These are phyloP conservation scores for Myiagra hebetior DNA, from an alignment of 2,113 vertebrate species.

Conservation along the genomic window DNA sequence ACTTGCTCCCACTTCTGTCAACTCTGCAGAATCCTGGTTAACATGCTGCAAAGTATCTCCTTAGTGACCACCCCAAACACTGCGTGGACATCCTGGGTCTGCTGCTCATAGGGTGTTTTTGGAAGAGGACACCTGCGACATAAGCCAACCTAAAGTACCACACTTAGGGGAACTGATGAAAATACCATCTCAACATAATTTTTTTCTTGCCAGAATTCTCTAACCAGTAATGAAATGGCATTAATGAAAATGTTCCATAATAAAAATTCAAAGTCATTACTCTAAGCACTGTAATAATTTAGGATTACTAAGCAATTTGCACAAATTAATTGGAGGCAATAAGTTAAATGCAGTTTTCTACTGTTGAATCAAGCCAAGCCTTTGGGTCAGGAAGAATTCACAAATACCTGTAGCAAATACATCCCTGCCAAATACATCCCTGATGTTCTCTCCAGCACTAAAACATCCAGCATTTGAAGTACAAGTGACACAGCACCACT, in stretches of 20 bases:
- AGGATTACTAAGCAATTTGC: background rate
- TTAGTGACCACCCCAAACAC: background rate
- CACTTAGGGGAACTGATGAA: background rate
- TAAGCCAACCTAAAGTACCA: background rate
- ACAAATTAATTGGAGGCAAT: background rate
- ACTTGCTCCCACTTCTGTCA: background rate
- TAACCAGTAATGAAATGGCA: background rate
- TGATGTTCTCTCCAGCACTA: background rate
- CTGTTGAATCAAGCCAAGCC: background rate
- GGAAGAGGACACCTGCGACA: background rate
- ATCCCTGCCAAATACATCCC: background rate
- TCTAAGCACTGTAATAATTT: background rate
- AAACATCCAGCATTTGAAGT: background rate
- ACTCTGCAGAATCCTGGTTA: background rate
- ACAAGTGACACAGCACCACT: background rate
- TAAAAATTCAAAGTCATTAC: background rate
- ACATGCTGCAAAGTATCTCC: background rate
- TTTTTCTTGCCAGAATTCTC: background rate
- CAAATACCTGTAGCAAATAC: background rate
- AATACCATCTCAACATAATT: background rate
- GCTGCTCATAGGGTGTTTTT: background rate
- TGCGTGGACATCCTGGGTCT: background rate
- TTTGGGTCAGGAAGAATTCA: background rate
- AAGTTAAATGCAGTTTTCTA: background rate
- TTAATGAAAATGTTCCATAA: background rate